Conservation (phyloP, 2,888 invertebrate species). For the Argynnis bischoffii region DNA sequence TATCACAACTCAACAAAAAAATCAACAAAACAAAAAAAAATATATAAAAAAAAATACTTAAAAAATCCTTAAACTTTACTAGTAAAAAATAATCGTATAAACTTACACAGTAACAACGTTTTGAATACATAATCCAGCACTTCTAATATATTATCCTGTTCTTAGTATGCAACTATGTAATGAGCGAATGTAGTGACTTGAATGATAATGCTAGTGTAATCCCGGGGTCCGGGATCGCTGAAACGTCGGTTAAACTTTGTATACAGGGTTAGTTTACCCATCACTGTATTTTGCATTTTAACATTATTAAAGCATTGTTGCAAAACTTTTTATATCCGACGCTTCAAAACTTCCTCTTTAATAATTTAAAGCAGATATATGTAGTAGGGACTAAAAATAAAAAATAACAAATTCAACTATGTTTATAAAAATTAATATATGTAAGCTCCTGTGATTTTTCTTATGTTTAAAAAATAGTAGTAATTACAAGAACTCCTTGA, state of each 20-base stretch:
- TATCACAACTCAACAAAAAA: no score
- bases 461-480: no score
- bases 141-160: conserved; percentile 9
- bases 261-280: conserved; percentile 19
- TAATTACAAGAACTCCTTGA: no score
- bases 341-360: no score
- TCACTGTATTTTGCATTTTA: conserved; percentile 15
- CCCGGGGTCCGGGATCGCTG: conserved; percentile 21
- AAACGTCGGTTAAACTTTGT: conserved; percentile 16
- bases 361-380: no score
- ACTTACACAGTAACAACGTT: background rate
- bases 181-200: conserved; percentile 12
- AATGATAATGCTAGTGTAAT: conserved; percentile 33
- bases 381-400: no score
- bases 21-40: no score
- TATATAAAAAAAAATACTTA: no score
- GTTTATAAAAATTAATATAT: no score
- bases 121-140: background rate
- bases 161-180: conserved; percentile 22
- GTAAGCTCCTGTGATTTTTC: no score
- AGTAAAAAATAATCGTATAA: background rate
- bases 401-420: no score
- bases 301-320: background rate
- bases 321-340: no score
- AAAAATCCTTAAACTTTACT: background rate